A percentile compares a stretch with the other conserved stretches of the same genome.
phyloP scores from a whole-genome alignment of 2,888 invertebrate genomes.

The Doris montereyensis region DNA sequence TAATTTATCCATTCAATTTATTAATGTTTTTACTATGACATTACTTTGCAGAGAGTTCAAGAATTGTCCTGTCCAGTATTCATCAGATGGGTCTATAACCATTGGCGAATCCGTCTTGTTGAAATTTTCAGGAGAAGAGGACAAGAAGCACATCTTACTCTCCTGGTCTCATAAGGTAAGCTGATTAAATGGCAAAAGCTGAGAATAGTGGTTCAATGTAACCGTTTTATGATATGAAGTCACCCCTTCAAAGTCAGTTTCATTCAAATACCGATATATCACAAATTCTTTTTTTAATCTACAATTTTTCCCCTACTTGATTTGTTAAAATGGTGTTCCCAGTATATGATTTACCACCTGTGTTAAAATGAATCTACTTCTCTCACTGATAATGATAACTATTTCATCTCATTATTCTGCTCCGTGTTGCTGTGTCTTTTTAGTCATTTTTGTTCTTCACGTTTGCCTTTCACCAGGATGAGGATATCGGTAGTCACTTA shows the following conservation, averaged over 20 bases:
- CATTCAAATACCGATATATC: neutral
- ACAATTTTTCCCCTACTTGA: constrained; percentile 40
- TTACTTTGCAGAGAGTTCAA: constrained; percentile 78
- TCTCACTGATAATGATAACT: too few species aligned
- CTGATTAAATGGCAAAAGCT: too few species aligned
- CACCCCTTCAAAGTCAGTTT: too few species aligned
- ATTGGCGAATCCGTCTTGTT: constrained; percentile 90
- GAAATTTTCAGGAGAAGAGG: constrained; percentile 87
- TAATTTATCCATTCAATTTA: neutral
- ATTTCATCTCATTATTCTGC: too few species aligned
- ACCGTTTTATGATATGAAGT: too few species aligned
- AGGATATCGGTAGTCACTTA: constrained; percentile 92
- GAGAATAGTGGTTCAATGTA: too few species aligned
- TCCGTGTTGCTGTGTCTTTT: too few species aligned
- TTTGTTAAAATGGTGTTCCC: constrained; percentile 31
- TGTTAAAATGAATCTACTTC: too few species aligned
- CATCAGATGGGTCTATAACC: constrained; percentile 84
- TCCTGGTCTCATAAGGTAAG: constrained; percentile 87
- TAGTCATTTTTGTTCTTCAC: too few species aligned
- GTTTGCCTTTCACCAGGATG: constrained; percentile 81
- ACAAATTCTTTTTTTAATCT: constrained; percentile 42
- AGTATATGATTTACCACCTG: too few species aligned
- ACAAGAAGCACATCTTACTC: constrained; percentile 89
- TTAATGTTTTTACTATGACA: neutral
- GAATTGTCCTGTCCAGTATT: constrained; percentile 86